phyloP scores from a whole-genome alignment of 2,888 invertebrate genomes.

The Choreutis nemorana region DNA sequence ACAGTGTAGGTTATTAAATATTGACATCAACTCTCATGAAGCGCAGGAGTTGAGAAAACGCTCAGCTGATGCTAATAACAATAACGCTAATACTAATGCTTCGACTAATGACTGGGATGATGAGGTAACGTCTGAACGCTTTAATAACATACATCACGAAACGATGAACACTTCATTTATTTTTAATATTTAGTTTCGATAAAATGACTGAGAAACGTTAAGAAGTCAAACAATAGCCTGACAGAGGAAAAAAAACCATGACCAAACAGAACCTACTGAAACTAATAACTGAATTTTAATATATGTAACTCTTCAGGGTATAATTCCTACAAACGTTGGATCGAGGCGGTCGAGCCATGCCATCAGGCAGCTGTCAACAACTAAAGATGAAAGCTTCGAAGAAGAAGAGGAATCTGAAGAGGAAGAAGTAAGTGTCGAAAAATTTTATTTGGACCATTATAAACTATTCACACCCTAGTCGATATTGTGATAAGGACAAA shows the following conservation, averaged over 20 bases:
- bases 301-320: constrained; percentile 48
- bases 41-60: constrained; percentile 34
- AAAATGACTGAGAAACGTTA: background rate
- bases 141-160: too few species aligned
- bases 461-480: too few species aligned
- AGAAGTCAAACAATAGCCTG: constrained; percentile 9
- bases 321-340: constrained; percentile 49
- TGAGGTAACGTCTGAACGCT: constrained; percentile 8
- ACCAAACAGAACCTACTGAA: too few species aligned
- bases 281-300: too few species aligned
- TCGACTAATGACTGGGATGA: constrained; percentile 30
- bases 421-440: constrained; percentile 44
- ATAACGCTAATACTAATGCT: constrained; percentile 27
- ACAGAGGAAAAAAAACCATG: too few species aligned
- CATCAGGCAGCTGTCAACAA: constrained; percentile 54
- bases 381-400: constrained; percentile 61
- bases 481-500: background rate
- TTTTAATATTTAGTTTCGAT: constrained; percentile 9
- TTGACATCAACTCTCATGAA: constrained; percentile 46
- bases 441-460: background rate
- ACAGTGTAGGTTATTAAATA: constrained; percentile 52
- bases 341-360: constrained; percentile 61
- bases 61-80: constrained; percentile 29
- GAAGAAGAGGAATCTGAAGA: constrained; percentile 62
- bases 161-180: constrained; percentile 4